Evolutionary conservation across 1,140 invertebrate genomes (phyloP), one percentile per base, ranked within the genome.

Genomic region (Philaenus spumarius): DNA sequence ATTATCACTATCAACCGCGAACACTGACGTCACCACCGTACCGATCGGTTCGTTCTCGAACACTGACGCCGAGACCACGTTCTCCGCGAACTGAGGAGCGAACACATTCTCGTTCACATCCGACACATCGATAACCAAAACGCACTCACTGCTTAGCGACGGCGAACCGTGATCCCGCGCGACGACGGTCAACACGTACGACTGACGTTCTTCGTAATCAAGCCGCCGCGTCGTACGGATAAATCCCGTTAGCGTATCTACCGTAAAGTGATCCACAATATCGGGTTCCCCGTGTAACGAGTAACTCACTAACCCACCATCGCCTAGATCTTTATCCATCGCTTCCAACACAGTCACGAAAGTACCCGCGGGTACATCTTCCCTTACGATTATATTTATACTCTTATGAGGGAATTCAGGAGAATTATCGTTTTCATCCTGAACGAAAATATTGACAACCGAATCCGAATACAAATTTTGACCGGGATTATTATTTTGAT

Each of bases 351-450:
- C 82, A 0, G 89, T 90, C 0, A 95, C 83, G 0, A 94, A 83
- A 35, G 87, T 86, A 55, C 92, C 93, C 1, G 84, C 73, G 0
- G 93, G 94, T 34, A 95, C 79, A 71, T 97, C 94, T 73, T 97
- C 94, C 1, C 90, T 81, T 1, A 95, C 82, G 68, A 90, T 89
- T 4, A 93, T 87, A 2, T 78, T 80, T 68, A 92, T 91, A 40
- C 78, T 81, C n/a, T 79, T 64, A 2, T 88, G 71, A 15, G 82
- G 81, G 64, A 96, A 97, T 37, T 75, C 79, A 0, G 93, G 94
- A 0, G 87, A 78, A 67, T 93, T 93, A 72, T 97, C 93, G 69
- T 97, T 97, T 23, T 93, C 84, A 69, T 97, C 93, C 62, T 90
- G 84, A 1, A 96, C 82, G 1, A 80, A 78, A 20, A 95, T 80